Evolutionary conservation across 1,140 invertebrate species (phyloP).

Genomic region (Asobara japonica): DNA sequence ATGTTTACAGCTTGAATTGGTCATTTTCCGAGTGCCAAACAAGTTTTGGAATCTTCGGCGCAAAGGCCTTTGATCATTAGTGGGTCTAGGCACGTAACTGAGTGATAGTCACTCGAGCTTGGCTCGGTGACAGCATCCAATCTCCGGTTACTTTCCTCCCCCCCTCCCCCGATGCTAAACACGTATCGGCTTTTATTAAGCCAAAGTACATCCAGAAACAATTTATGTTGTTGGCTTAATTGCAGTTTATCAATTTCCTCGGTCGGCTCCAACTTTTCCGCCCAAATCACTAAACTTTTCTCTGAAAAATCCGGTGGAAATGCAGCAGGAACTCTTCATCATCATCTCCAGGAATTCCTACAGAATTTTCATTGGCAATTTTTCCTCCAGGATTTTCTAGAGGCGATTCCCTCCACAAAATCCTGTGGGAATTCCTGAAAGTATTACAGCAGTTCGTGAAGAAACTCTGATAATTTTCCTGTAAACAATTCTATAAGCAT

Average conservation of each 20-base stretch:
- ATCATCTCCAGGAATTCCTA: no score
- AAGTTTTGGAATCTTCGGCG: not conserved
- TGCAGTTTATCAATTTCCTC: not conserved
- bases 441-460: no score
- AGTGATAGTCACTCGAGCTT: slow-evolving; percentile 31
- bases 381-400: no score
- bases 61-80: not conserved
- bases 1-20: not conserved
- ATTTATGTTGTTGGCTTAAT: not conserved
- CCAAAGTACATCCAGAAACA: slow-evolving; percentile 13
- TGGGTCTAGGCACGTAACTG: slow-evolving; percentile 8
- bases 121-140: slow-evolving; percentile 50
- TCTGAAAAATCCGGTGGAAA: no score
- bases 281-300: no score
- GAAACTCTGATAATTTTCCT: no score
- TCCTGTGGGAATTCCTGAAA: no score
- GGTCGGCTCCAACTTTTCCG: not conserved
- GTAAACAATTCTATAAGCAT: no score
- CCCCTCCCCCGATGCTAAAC: not conserved
- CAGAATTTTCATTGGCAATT: no score
- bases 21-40: not conserved
- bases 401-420: no score
- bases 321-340: no score
- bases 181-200: not conserved
- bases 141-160: slow-evolving; percentile 39